Conservation (phyloP, 2,888 invertebrate species). For the Cetonia aurata region DNA sequence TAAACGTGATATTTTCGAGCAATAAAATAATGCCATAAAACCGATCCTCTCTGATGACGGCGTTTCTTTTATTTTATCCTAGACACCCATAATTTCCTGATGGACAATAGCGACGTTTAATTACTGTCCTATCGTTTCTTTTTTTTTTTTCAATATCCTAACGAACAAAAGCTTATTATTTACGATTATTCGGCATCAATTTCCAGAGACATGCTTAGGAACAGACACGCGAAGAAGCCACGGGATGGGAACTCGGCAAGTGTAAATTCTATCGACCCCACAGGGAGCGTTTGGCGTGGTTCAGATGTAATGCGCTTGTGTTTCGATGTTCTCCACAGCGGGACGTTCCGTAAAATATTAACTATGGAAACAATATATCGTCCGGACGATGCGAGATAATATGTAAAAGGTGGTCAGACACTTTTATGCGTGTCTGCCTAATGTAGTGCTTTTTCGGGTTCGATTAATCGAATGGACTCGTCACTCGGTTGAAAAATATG, state of each 20-base stretch:
- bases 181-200: not conserved
- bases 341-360: constrained; percentile 31
- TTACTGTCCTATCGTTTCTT: too few relatives aligned
- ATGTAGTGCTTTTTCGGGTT: too few relatives aligned
- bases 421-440: too few relatives aligned
- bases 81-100: too few relatives aligned
- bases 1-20: constrained; percentile 2
- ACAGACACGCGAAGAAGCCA: too few relatives aligned
- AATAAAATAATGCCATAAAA: constrained; percentile 17
- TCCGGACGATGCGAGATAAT: not conserved
- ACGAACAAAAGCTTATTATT: not conserved
- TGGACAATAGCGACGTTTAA: too few relatives aligned
- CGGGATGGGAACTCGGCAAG: not conserved
- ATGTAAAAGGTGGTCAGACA: constrained; percentile 4
- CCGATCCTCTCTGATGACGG: not conserved
- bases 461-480: too few relatives aligned
- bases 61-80: too few relatives aligned
- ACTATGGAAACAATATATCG: constrained; percentile 31
- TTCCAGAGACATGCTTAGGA: not conserved
- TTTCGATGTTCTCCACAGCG: constrained; percentile 28
- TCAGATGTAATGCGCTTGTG: constrained; percentile 14
- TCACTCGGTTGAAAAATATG: too few relatives aligned
- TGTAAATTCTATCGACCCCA: constrained; percentile 34
- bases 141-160: too few relatives aligned
- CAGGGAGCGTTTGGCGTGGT: constrained; percentile 31